A percentile compares a stretch with the other conserved stretches of the same genome.
These are phyloP conservation scores for Drosophila lini DNA, from an alignment of 1,140 invertebrate species.

Conservation along the genomic window DNA sequence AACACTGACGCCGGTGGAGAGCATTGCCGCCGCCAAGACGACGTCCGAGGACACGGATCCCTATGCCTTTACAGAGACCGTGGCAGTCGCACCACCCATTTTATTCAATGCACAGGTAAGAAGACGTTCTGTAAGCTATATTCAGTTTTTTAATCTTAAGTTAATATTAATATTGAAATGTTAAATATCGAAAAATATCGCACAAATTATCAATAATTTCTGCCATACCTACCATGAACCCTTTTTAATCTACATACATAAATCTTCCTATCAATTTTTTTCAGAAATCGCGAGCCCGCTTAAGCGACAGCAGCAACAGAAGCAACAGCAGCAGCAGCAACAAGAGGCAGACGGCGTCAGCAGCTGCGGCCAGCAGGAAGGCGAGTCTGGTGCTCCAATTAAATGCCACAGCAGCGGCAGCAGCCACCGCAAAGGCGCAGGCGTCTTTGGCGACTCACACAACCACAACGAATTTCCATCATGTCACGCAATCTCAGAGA, in stretches of 20 bases:
- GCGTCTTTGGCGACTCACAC: constrained; percentile 55
- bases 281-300: constrained; percentile 78
- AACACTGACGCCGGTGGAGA: constrained; percentile 59
- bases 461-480: constrained; percentile 74
- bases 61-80: constrained; percentile 84
- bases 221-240: not conserved
- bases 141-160: too few relatives aligned
- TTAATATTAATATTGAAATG: too few relatives aligned
- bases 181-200: too few relatives aligned
- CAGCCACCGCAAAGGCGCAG: constrained; percentile 66
- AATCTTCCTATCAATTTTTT: constrained; percentile 23
- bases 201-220: too few relatives aligned
- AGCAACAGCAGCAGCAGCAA: constrained; percentile 41
- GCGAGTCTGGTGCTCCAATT: constrained; percentile 51
- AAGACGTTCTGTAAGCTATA: not conserved
- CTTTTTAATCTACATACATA: not conserved
- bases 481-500: constrained; percentile 80
- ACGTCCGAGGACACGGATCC: constrained; percentile 84
- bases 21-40: constrained; percentile 65
- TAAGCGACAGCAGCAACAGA: constrained; percentile 64
- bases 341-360: constrained; percentile 49
- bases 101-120: constrained; percentile 84
- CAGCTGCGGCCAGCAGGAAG: constrained; percentile 43
- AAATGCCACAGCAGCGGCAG: constrained; percentile 53
- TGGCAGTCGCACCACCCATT: constrained; percentile 79